These are phyloP conservation scores for Chaetorhynchus papuensis DNA, from an alignment of 2,113 vertebrate genomes.

Conservation along the genomic window DNA sequence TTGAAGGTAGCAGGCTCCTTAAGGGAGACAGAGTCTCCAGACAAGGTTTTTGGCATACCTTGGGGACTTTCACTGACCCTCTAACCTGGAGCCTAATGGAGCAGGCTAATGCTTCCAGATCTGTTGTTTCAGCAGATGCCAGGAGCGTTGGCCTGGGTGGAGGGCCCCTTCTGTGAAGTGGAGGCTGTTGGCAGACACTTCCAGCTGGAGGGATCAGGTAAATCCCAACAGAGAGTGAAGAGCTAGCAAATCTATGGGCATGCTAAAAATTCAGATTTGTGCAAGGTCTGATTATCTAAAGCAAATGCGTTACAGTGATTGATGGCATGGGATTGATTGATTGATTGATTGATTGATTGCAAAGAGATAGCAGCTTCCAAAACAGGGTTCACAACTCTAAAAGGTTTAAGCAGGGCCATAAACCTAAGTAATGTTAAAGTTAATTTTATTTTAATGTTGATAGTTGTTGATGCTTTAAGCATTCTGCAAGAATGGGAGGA, in stretches of 20 bases:
- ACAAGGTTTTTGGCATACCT: not conserved
- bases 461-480: not conserved
- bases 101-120: not conserved
- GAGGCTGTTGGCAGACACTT: not conserved
- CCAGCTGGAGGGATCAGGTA: not conserved
- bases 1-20: not conserved
- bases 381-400: not conserved
- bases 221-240: not conserved
- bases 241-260: not conserved
- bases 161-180: not conserved
- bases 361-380: not conserved
- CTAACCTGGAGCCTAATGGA: not conserved
- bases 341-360: not conserved
- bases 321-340: not conserved
- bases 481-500: not conserved
- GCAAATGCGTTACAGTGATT: not conserved
- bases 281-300: not conserved
- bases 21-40: not conserved
- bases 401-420: not conserved
- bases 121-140: not conserved
- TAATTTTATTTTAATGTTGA: not conserved
- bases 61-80: not conserved
- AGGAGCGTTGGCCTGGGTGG: fast-evolving
- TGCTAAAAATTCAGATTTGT: not conserved
- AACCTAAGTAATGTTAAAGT: not conserved